Evolutionary conservation across 2,113 vertebrate genomes (phyloP).

Genomic region (Pseudorectes ferrugineus): DNA sequence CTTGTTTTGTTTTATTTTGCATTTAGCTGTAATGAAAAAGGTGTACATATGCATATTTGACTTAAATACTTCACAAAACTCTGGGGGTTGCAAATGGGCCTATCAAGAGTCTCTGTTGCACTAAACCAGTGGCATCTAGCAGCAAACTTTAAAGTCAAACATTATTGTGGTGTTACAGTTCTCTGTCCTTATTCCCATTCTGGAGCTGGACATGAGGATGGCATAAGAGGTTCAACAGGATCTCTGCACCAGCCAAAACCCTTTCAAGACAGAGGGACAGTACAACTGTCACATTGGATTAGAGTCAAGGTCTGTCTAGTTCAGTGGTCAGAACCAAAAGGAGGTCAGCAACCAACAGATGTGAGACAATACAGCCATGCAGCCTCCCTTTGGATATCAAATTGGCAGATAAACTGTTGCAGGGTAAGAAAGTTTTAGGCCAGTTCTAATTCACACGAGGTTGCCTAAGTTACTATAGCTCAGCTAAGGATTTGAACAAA

Average conservation of each 20-base stretch:
- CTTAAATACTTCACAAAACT: background rate
- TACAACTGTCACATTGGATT: background rate
- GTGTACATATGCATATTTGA: background rate
- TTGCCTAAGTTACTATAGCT: background rate
- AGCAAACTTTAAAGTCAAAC: background rate
- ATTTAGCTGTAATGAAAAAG: slow-evolving; percentile 15
- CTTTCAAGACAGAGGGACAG: background rate
- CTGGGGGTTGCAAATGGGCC: background rate
- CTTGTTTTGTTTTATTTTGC: slow-evolving; percentile 1
- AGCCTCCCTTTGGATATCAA: background rate
- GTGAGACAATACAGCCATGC: background rate
- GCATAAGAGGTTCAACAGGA: background rate
- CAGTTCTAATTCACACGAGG: background rate
- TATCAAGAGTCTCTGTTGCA: background rate
- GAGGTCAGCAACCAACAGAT: slow-evolving; percentile 8
- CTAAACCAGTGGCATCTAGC: background rate
- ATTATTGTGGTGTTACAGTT: background rate
- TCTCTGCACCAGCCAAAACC: background rate
- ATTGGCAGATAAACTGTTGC: background rate
- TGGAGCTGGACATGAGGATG: background rate
- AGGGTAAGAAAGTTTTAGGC: background rate
- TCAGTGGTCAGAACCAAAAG: slow-evolving; percentile 7
- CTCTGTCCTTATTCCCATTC: background rate
- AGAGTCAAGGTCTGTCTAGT: background rate
- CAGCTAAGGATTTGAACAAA: background rate